Percentiles rank a stretch among this genome's conserved stretches.
phyloP scores from a whole-genome alignment of 2,113 vertebrate species.

The Montifringilla adamsi region DNA sequence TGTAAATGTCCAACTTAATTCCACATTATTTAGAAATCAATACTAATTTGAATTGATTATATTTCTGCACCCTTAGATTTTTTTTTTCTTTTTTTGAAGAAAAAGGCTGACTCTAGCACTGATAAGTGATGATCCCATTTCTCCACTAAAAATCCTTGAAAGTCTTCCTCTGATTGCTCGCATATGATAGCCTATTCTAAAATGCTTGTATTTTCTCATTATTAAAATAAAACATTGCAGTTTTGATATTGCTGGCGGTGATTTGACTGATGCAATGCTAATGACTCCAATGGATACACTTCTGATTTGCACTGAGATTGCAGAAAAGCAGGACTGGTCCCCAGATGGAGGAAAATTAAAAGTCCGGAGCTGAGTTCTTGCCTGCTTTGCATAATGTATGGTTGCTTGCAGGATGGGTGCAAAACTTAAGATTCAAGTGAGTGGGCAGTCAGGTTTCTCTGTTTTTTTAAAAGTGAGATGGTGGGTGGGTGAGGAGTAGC shows the following conservation, averaged over 20 bases:
- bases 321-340: constrained; percentile 41
- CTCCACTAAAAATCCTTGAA: not conserved
- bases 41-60: constrained; percentile 62
- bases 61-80: constrained; percentile 15
- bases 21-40: constrained; percentile 51
- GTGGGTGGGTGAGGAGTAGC: constrained; percentile 6
- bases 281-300: constrained; percentile 32
- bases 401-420: constrained; percentile 32
- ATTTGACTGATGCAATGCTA: constrained; percentile 52
- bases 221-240: not conserved
- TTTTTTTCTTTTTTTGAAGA: not conserved
- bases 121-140: not conserved
- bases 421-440: constrained; percentile 39
- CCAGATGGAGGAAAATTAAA: constrained; percentile 41
- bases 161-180: not conserved
- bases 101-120: constrained; percentile 19
- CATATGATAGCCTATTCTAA: not conserved
- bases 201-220: constrained; percentile 5
- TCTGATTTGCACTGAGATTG: constrained; percentile 40
- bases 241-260: constrained; percentile 29
- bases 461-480: not conserved
- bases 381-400: constrained; percentile 33
- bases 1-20: constrained; percentile 47
- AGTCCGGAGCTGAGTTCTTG: constrained; percentile 8
- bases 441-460: constrained; percentile 24